These are phyloP conservation scores for Prochilodus magdalenae DNA, from an alignment of 2,113 vertebrate genomes.

Conservation along the genomic window DNA sequence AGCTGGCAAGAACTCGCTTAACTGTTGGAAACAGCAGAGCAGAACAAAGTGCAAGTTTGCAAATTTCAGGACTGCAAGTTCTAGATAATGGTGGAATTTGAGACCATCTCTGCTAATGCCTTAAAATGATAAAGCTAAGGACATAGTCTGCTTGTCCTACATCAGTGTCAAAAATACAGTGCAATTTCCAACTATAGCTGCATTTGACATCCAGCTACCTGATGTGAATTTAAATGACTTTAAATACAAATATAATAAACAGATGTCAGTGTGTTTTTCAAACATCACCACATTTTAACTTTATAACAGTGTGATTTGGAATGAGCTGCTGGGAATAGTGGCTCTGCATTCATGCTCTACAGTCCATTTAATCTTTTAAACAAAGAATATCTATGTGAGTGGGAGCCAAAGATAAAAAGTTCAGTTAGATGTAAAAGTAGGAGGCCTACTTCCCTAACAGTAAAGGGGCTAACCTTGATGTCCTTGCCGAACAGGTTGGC, in stretches of 20 bases:
- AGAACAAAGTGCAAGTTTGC: background rate
- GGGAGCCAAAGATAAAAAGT: background rate
- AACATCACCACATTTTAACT: no score
- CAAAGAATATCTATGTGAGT: no score
- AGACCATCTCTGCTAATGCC: background rate
- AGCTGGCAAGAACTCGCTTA: background rate
- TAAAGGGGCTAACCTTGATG: slow-evolving; percentile 85
- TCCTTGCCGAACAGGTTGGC: slow-evolving; percentile 97
- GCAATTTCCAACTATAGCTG: no score
- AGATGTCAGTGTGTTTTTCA: no score
- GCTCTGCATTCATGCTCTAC: no score
- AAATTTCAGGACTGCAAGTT: background rate
- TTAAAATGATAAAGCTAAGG: background rate
- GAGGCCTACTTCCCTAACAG: background rate
- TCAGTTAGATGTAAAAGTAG: background rate
- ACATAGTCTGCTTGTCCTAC: background rate
- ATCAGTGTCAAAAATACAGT: background rate
- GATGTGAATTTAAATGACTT: no score
- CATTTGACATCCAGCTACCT: no score
- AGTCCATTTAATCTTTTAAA: no score
- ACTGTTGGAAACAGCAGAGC: background rate
- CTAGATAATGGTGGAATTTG: background rate
- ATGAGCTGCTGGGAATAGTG: no score
- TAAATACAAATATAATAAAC: no score
- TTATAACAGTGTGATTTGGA: no score